Evolutionary conservation across 2,888 invertebrate genomes (phyloP), one percentile per base, ranked within the genome.

Genomic region (Penaeus monodon): DNA sequence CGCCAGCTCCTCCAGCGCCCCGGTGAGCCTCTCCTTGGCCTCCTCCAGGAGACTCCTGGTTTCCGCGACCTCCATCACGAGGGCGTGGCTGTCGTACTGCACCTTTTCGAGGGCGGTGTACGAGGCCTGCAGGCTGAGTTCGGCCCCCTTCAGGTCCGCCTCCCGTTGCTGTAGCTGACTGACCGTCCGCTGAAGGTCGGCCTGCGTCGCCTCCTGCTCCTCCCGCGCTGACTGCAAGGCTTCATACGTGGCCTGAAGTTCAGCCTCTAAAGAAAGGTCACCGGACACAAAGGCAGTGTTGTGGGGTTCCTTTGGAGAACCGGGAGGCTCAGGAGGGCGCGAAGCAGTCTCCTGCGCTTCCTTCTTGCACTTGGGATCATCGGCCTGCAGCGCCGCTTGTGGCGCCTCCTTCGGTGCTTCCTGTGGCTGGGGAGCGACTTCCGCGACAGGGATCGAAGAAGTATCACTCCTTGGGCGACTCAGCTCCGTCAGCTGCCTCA

Each of bases 41-140:
- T 85, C 80, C 74, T 85, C 70, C 17, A 85, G 79, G 44, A 22
- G 29, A 33, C 63, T 57, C 29, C 85, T 68, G 10, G 85, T 80
- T 49, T 85, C 85, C 33, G 85, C 85, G n/a, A 85, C 33, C 74
- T 85, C 85, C 79, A 80, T 79, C 49, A 85, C 85, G n/a, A 85
- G 85, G n/a, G 38, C 73, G 57, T 80, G 85, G 64, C 80, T 85
- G 38, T 85, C 85, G 44, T 79, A 57, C 10, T 85, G 85, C n/a
- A 76, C 74, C 64, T 85, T 79, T 6, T 73, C 85, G 29, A 86
- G 68, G 66, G 86, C 86, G 14, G 81, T 44, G 77, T 77, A 77
- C 38, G 86, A 81, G 17, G 81, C 77, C 38, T 44, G 76, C 7
- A 82, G 81, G 17, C 64, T 86, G 73, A 73, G 73, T 27, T 85